These are phyloP conservation scores for Elephas maximus DNA, from an alignment of 2,113 vertebrate genomes.

Conservation along the genomic window DNA sequence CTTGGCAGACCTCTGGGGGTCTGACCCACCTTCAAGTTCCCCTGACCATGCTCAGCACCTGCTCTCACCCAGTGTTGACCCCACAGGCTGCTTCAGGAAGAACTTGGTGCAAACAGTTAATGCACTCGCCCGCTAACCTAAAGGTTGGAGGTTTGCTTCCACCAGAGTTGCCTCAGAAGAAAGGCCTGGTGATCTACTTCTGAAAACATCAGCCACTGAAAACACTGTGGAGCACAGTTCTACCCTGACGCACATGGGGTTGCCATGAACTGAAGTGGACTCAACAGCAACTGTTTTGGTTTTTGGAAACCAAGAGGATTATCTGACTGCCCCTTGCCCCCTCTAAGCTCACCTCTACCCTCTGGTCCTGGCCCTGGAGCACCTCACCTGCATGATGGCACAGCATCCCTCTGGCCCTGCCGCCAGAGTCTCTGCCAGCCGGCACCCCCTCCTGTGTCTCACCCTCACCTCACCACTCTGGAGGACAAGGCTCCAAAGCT, in stretches of 20 bases:
- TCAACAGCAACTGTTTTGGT: not conserved
- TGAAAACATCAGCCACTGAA: no score
- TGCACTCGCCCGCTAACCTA: not conserved
- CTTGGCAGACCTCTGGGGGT: not conserved
- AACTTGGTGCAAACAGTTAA: not conserved
- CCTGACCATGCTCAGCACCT: not conserved
- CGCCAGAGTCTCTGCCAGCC: fast-evolving
- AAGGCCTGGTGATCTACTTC: not conserved
- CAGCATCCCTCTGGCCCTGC: not conserved
- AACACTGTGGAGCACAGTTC: no score
- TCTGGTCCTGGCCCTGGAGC: not conserved
- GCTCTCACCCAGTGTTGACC: fast-evolving
- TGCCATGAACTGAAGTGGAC: no score
- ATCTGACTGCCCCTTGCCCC: not conserved
- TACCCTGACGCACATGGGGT: no score
- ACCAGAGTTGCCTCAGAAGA: not conserved
- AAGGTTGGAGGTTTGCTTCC: not conserved
- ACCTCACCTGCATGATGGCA: fast-evolving
- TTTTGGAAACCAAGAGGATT: no score
- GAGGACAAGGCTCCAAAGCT: fast-evolving
- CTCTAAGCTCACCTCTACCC: fast-evolving
- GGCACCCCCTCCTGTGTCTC: not conserved
- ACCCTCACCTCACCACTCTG: not conserved
- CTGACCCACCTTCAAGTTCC: no score
- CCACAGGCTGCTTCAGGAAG: not conserved